A percentile compares a stretch with the other conserved stretches of the same genome.
phyloP scores from a whole-genome alignment of 2,797 vertebrate species.

The Balearica regulorum region DNA sequence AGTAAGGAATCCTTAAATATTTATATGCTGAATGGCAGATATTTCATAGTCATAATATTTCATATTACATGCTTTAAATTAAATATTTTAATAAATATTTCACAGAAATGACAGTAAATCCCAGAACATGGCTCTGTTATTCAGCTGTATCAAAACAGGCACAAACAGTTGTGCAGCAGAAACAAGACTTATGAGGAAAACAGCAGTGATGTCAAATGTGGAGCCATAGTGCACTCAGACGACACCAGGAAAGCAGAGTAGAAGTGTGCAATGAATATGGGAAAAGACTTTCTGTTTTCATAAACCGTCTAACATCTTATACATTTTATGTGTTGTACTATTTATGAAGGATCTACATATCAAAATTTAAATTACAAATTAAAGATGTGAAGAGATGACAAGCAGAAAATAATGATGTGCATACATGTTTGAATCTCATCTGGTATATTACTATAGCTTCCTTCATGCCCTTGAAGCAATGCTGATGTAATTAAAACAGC shows the following conservation, averaged over 20 bases:
- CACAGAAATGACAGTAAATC: not conserved
- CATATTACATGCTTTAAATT: not conserved
- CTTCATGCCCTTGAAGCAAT: not conserved
- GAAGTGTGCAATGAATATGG: not conserved
- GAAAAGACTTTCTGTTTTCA: not conserved
- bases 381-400: not conserved
- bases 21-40: not conserved
- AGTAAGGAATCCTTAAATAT: not conserved
- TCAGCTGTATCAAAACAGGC: not conserved
- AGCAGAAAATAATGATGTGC: not conserved
- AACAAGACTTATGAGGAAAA: not conserved
- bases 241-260: not conserved
- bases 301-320: not conserved
- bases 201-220: not conserved
- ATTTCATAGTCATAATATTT: not conserved
- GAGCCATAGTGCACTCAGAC: not conserved
- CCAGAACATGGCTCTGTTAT: not conserved
- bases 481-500: not conserved
- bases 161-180: not conserved
- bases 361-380: not conserved
- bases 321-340: not conserved
- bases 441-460: not conserved
- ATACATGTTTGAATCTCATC: not conserved
- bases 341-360: not conserved
- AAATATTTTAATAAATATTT: slow-evolving; percentile 24